Conservation (phyloP, 1,140 invertebrate genomes). For the Zelostemma sp. region DNA sequence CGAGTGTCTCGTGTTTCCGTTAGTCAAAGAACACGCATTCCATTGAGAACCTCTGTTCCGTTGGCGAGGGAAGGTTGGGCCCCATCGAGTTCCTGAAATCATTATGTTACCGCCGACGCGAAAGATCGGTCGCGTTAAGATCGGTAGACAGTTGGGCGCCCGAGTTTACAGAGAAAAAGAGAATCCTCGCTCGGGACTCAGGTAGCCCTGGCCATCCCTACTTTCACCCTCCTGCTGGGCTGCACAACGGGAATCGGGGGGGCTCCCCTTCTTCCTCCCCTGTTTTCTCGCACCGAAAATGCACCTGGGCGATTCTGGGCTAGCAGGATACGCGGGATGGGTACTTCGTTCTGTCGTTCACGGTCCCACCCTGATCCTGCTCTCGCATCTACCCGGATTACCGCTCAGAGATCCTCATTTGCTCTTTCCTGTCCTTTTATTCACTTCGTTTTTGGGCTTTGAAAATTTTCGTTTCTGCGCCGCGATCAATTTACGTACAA, state of each 20-base stretch:
- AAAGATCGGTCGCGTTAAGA: conserved; percentile 33
- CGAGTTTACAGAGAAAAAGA: conserved; percentile 50
- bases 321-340: conserved; percentile 19
- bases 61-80: conserved; percentile 36
- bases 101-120: conserved; percentile 39
- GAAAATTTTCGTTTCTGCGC: conserved; percentile 8
- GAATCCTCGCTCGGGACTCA: conserved; percentile 45
- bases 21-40: too few species aligned
- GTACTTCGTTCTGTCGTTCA: conserved; percentile 24
- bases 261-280: conserved; percentile 22
- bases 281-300: conserved; percentile 39
- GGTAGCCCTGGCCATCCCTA: conserved; percentile 38
- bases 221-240: conserved; percentile 47
- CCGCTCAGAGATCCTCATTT: conserved; percentile 48
- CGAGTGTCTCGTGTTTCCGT: too few species aligned
- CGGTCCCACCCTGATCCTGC: conserved; percentile 45
- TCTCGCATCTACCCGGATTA: conserved; percentile 39
- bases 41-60: conserved; percentile 42
- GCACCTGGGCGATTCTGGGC: conserved; percentile 57
- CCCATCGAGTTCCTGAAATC: conserved; percentile 36
- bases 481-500: conserved; percentile 5
- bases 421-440: conserved; percentile 1
- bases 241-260: conserved; percentile 23
- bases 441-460: conserved; percentile 3
- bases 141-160: conserved; percentile 63